Evolutionary conservation across 2,797 vertebrate genomes (phyloP).

Genomic region (Bradypus variegatus): DNA sequence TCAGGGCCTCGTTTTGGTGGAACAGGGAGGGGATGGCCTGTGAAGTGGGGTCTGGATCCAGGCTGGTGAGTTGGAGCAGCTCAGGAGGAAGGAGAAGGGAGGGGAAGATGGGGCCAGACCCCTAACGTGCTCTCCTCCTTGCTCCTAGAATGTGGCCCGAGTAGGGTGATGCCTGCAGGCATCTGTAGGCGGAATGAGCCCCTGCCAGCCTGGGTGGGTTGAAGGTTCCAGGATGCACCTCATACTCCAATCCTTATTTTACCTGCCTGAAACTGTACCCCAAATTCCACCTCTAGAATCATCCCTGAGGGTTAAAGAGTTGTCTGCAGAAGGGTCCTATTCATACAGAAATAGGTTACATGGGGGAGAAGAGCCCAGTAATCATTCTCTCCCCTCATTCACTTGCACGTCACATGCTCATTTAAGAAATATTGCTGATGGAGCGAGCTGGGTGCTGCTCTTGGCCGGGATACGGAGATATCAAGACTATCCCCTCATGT

Average conservation of each 20-base stretch:
- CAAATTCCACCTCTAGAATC: neutral
- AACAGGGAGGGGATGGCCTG: neutral
- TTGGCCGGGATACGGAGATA: neutral
- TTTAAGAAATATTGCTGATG: neutral
- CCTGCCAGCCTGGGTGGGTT: neutral
- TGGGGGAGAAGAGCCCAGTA: neutral
- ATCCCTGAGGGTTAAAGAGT: neutral
- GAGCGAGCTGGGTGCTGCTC: neutral
- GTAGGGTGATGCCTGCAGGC: neutral
- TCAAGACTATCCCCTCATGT: neutral
- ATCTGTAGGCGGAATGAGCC: neutral
- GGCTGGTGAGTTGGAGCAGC: neutral
- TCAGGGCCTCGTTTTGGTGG: neutral
- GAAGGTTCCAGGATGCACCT: neutral
- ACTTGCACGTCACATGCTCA: neutral
- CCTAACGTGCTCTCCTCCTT: neutral
- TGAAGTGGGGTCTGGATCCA: neutral
- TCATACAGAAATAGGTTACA: neutral
- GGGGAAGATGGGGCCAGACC: accelerated
- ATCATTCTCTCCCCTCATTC: neutral
- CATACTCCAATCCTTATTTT: neutral
- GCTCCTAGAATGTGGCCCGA: neutral
- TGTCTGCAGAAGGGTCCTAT: neutral
- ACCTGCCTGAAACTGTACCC: neutral
- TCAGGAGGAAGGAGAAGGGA: neutral